Percentiles rank a stretch among this genome's conserved stretches.
These are phyloP conservation scores for Pitangus sulphuratus DNA, from an alignment of 2,797 vertebrate genomes.

Conservation along the genomic window DNA sequence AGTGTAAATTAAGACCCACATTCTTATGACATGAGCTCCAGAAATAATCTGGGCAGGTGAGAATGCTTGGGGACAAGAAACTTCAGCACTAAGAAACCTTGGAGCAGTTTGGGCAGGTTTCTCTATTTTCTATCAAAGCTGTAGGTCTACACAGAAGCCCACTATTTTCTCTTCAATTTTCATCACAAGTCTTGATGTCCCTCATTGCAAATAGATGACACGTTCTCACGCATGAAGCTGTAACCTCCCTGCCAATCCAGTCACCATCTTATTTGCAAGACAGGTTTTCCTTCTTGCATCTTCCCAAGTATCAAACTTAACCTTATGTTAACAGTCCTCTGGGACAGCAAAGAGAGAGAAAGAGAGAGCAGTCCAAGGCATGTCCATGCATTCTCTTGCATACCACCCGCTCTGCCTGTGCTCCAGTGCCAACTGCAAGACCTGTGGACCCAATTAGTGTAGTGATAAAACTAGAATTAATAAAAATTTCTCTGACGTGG, in stretches of 20 bases:
- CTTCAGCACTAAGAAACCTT: neutral
- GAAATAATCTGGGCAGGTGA: neutral
- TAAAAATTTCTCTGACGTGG: neutral
- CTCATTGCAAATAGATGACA: neutral
- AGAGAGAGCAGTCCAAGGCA: neutral
- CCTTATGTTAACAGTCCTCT: neutral
- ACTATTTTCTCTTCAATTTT: neutral
- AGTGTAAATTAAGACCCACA: neutral
- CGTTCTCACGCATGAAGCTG: accelerated
- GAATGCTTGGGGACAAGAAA: accelerated
- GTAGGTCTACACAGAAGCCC: neutral
- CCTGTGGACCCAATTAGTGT: neutral
- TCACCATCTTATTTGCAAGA: neutral
- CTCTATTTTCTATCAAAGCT: neutral
- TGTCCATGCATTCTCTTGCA: neutral
- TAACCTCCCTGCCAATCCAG: neutral
- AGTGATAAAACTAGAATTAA: neutral
- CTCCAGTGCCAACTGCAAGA: neutral
- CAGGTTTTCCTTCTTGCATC: neutral
- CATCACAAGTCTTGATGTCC: neutral
- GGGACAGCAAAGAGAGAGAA: neutral
- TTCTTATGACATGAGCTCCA: neutral
- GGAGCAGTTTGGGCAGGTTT: neutral
- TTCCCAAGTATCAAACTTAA: neutral
- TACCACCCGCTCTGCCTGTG: neutral